phyloP scores from a whole-genome alignment of 2,888 invertebrate species.

The Halocaridina rubra region DNA sequence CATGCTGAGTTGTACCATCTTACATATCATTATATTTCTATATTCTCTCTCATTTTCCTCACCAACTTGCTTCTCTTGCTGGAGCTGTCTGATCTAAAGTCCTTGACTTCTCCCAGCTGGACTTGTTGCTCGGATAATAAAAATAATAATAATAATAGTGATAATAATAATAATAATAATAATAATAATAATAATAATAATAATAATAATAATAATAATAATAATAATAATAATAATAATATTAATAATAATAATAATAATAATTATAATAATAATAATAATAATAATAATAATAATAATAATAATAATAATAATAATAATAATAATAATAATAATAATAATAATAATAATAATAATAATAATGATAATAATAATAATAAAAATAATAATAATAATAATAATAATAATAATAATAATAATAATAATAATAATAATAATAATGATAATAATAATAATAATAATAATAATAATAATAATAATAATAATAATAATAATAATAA shows the following conservation, averaged over 20 bases:
- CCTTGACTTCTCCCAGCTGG: no score
- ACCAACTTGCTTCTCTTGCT: no score
- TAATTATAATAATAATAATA: constrained; percentile 34
- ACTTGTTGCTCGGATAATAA: not conserved
- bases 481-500: not conserved
- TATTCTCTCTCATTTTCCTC: no score
- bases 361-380: constrained; percentile 34
- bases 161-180: constrained; percentile 21
- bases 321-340: constrained; percentile 24
- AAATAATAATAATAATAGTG: constrained; percentile 1
- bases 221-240: constrained; percentile 26
- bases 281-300: constrained; percentile 34
- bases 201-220: constrained; percentile 12
- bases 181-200: constrained; percentile 23
- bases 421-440: no score
- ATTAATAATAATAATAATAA: constrained; percentile 36
- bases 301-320: constrained; percentile 26
- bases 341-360: constrained; percentile 39
- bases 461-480: constrained; percentile 12
- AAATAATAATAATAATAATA: no score
- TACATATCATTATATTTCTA: no score
- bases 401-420: no score
- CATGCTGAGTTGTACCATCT: no score
- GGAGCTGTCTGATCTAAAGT: no score
- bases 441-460: no score